These are phyloP conservation scores for Balaenoptera acutorostrata DNA, from an alignment of 2,113 vertebrate species.

Conservation along the genomic window DNA sequence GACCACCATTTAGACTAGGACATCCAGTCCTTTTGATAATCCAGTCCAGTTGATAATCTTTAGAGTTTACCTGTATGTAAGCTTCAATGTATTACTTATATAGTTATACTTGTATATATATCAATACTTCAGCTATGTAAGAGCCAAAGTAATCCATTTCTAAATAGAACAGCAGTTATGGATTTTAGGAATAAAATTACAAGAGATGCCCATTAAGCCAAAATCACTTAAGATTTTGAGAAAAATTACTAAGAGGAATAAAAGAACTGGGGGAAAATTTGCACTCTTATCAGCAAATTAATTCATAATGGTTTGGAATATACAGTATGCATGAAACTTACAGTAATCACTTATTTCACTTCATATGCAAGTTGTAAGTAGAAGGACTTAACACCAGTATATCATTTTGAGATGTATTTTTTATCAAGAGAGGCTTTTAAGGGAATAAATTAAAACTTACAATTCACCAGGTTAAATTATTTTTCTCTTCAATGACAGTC, in stretches of 20 bases:
- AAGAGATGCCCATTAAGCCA: neutral
- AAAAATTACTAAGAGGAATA: neutral
- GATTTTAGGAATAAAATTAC: neutral
- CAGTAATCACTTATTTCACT: neutral
- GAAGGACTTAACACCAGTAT: neutral
- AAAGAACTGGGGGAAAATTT: neutral
- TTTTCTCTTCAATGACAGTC: constrained; percentile 50
- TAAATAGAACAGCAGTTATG: neutral
- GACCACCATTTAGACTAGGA: neutral
- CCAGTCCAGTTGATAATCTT: neutral
- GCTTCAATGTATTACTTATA: neutral
- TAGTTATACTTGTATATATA: neutral
- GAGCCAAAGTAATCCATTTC: neutral
- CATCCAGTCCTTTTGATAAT: neutral
- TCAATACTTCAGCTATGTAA: neutral
- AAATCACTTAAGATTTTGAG: neutral
- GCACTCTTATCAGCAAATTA: neutral
- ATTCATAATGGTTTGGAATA: neutral
- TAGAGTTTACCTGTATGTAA: neutral
- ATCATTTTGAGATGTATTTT: neutral
- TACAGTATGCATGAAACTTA: neutral
- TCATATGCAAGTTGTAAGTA: neutral
- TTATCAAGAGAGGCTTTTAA: constrained; percentile 51
- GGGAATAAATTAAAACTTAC: constrained; percentile 19
- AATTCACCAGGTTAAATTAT: neutral